A percentile compares a stretch with the other conserved stretches of the same genome.
Evolutionary conservation across 2,113 vertebrate species (phyloP).

Genomic region (Lepus europaeus): DNA sequence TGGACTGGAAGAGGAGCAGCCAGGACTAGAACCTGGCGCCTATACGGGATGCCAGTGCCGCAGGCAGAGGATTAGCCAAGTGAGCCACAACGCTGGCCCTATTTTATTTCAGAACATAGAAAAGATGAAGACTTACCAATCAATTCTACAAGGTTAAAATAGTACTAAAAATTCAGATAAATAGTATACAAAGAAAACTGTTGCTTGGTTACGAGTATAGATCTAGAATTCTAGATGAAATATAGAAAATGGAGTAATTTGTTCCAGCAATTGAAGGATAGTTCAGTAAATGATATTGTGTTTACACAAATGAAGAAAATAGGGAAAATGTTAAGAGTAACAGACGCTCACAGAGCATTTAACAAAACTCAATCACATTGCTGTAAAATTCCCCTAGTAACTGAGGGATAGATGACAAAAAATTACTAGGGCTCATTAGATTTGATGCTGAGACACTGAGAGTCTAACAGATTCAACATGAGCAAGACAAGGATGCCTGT

Average conservation of each 20-base stretch:
- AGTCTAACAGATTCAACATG: background rate
- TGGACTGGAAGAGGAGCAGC: too few relatives aligned
- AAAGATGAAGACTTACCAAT: background rate
- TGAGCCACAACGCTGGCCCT: too few relatives aligned
- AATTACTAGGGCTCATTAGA: background rate
- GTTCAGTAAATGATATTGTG: background rate
- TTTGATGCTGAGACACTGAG: background rate
- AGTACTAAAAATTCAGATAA: background rate
- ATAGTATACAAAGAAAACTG: background rate
- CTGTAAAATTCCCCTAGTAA: constrained; percentile 2
- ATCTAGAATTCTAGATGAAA: constrained; percentile 1
- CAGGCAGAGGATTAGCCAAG: too few relatives aligned
- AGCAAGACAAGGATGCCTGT: background rate
- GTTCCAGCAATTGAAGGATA: background rate
- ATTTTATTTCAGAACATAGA: background rate
- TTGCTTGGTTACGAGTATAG: background rate
- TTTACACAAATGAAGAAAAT: background rate
- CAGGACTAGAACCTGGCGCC: too few relatives aligned
- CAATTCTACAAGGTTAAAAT: background rate
- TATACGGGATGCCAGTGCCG: too few relatives aligned
- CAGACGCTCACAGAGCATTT: background rate
- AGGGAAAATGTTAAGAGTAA: background rate
- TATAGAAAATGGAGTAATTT: constrained; percentile 8
- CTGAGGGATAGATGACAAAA: background rate
- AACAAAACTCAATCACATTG: background rate